Evolutionary conservation across 2,888 invertebrate genomes (phyloP).

Genomic region (Nemapogon koenigi): DNA sequence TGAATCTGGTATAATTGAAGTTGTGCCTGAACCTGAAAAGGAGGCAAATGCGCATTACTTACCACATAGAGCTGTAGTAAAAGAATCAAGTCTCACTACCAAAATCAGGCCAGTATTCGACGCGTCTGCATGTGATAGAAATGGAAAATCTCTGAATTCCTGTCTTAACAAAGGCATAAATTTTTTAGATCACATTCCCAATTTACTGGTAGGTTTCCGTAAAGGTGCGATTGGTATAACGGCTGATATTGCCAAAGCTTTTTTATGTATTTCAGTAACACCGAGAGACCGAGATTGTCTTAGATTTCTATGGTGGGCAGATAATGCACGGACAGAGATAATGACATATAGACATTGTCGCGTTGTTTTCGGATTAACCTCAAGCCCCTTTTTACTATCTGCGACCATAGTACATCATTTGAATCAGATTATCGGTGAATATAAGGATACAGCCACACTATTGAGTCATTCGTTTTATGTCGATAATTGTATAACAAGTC

Average conservation of each 20-base stretch:
- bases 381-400: constrained; percentile 1
- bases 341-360: constrained; percentile 9
- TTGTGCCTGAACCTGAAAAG: too few relatives aligned
- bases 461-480: constrained; percentile 1
- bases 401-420: constrained; percentile 1
- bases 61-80: constrained; percentile 21
- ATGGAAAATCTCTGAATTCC: constrained; percentile 22
- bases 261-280: constrained; percentile 22
- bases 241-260: constrained; percentile 24
- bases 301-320: constrained; percentile 20
- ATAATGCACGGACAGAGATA: background rate
- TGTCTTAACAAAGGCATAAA: constrained; percentile 22
- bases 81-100: constrained; percentile 19
- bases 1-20: constrained; percentile 8
- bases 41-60: constrained; percentile 14
- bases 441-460: background rate
- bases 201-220: constrained; percentile 17
- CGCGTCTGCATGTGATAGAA: constrained; percentile 18
- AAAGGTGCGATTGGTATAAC: constrained; percentile 17
- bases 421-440: background rate
- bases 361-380: constrained; percentile 3
- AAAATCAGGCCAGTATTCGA: constrained; percentile 24
- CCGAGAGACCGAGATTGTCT: constrained; percentile 21
- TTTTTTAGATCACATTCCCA: constrained; percentile 20
- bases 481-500: constrained; percentile 3